Evolutionary conservation across 2,113 vertebrate genomes (phyloP).

Genomic region (Morone chrysops): DNA sequence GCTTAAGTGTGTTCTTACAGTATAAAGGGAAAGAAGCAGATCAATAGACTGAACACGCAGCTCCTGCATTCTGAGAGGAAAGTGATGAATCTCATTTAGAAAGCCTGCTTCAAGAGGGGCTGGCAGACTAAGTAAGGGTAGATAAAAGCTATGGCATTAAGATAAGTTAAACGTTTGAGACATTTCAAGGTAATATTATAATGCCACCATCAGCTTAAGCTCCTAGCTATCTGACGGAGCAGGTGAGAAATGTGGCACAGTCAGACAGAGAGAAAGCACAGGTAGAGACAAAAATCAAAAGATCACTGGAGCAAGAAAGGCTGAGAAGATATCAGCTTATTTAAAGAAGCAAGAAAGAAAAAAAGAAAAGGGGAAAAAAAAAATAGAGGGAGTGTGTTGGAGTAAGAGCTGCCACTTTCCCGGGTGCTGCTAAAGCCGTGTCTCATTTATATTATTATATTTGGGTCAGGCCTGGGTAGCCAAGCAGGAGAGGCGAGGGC

Average conservation of each 20-base stretch:
- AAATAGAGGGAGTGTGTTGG: constrained; percentile 12
- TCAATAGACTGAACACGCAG: constrained; percentile 47
- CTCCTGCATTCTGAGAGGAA: constrained; percentile 31
- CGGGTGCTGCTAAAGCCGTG: constrained; percentile 52
- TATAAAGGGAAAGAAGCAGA: constrained; percentile 24
- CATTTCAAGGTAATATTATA: constrained; percentile 77
- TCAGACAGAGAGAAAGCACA: constrained; percentile 4
- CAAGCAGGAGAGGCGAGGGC: constrained; percentile 62
- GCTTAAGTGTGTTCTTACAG: constrained; percentile 20
- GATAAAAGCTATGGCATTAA: constrained; percentile 72
- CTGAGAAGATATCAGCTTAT: constrained; percentile 41
- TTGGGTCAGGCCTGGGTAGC: constrained; percentile 75
- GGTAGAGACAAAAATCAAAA: constrained; percentile 48
- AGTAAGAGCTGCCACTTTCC: constrained; percentile 56
- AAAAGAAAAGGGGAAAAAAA: neutral
- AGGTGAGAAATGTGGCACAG: constrained; percentile 39
- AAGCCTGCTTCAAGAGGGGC: constrained; percentile 19
- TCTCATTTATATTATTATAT: constrained; percentile 74
- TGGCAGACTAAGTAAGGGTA: constrained; percentile 41
- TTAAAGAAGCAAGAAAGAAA: constrained; percentile 37
- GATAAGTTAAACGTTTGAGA: constrained; percentile 64
- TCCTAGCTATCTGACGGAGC: constrained; percentile 50
- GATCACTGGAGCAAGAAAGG: constrained; percentile 34
- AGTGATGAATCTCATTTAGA: constrained; percentile 56
- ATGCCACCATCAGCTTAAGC: constrained; percentile 71